A percentile compares a stretch with the other conserved stretches of the same genome.
Evolutionary conservation across 1,140 invertebrate genomes (phyloP).

Genomic region (Sinonovacula constricta): DNA sequence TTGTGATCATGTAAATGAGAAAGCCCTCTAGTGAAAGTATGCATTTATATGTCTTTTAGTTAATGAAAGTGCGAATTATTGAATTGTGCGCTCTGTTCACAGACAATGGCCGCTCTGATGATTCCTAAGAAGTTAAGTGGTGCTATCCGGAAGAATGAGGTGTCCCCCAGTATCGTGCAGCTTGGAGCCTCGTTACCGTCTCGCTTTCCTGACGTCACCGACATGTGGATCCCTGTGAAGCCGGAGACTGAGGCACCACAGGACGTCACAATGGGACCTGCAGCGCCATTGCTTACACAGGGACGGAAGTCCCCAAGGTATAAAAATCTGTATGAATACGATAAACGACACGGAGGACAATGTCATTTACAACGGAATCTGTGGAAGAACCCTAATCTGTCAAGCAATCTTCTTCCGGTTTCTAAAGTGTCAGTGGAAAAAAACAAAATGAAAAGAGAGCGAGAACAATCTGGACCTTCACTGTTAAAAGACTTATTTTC

Average conservation of each 20-base stretch:
- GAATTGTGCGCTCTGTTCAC: no score
- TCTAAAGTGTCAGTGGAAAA: neutral
- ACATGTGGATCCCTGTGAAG: slow-evolving; percentile 15
- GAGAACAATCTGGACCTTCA: no score
- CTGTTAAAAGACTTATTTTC: slow-evolving; percentile 9
- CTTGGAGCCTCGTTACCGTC: slow-evolving; percentile 5
- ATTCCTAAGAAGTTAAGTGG: no score
- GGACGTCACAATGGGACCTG: no score
- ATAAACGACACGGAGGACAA: slow-evolving; percentile 14
- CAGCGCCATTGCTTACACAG: no score
- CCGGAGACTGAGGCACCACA: no score
- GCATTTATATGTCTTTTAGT: no score
- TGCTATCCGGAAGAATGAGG: no score
- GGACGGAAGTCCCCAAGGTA: neutral
- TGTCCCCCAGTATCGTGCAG: slow-evolving; percentile 26
- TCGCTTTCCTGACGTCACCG: neutral
- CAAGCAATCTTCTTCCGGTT: slow-evolving; percentile 33
- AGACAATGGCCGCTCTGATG: no score
- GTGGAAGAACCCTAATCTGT: slow-evolving; percentile 39
- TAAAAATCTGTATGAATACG: slow-evolving; percentile 39
- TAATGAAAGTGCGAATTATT: no score
- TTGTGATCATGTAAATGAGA: no score
- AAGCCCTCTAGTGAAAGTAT: no score
- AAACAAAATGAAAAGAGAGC: neutral
- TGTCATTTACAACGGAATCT: slow-evolving; percentile 19